Percentiles rank a stretch among this genome's conserved stretches.
Conservation (phyloP, 2,113 vertebrate species). For the Cochlearius cochlearius region DNA sequence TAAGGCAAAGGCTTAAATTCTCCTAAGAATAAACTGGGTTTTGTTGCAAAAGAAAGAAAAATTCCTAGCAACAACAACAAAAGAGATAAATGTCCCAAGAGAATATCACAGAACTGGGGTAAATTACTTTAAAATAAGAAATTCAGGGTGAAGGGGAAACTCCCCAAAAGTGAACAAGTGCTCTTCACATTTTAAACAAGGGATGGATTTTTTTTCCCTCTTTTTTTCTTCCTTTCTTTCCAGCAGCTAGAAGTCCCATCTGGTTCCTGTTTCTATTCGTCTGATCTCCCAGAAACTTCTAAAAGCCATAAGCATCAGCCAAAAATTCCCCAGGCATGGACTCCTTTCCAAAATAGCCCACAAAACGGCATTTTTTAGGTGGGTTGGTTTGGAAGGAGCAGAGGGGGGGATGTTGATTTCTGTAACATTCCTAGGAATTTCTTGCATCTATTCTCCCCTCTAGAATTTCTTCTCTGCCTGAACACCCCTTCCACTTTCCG, state of each 20-base stretch:
- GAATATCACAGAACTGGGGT: not conserved
- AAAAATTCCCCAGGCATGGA: slow-evolving; percentile 67
- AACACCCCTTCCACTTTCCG: not conserved
- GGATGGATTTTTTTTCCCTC: not conserved
- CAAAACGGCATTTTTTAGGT: slow-evolving; percentile 67
- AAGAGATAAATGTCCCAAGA: slow-evolving; percentile 21
- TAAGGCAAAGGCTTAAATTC: slow-evolving; percentile 27
- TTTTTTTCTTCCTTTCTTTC: slow-evolving; percentile 21
- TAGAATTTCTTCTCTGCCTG: slow-evolving; percentile 1
- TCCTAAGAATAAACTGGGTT: slow-evolving; percentile 23
- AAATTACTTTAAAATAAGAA: slow-evolving; percentile 27
- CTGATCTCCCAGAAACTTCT: slow-evolving; percentile 71
- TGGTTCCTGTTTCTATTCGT: slow-evolving; percentile 70
- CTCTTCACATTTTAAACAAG: slow-evolving; percentile 43
- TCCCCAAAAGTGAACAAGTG: slow-evolving; percentile 55
- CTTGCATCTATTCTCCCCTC: slow-evolving; percentile 13
- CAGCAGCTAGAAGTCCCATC: slow-evolving; percentile 63
- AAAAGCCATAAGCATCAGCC: slow-evolving; percentile 68
- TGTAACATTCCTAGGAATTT: slow-evolving; percentile 53
- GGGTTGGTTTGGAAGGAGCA: slow-evolving; percentile 56
- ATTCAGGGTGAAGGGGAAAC: not conserved
- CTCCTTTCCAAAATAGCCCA: slow-evolving; percentile 69
- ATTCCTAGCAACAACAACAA: slow-evolving; percentile 27
- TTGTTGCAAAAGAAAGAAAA: slow-evolving; percentile 41
- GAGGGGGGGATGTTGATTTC: slow-evolving; percentile 49